Evolutionary conservation across 2,797 vertebrate genomes (phyloP).

Genomic region (Natrix natrix): DNA sequence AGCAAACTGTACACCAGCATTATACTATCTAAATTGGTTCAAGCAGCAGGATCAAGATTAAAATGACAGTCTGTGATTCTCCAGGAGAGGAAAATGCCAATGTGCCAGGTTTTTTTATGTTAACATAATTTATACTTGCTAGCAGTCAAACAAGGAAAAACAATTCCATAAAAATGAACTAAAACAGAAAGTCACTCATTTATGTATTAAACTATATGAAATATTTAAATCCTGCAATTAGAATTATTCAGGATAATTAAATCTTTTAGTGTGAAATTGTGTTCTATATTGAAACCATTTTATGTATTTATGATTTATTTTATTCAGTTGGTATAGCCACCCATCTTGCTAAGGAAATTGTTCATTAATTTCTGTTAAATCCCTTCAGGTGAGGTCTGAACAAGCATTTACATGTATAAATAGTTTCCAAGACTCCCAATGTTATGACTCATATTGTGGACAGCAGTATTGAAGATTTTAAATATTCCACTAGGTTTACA

Average conservation of each 20-base stretch:
- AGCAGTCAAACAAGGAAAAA: not conserved
- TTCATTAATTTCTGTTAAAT: not conserved
- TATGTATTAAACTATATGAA: not conserved
- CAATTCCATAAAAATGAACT: not conserved
- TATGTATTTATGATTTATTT: not conserved
- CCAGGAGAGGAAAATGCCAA: not conserved
- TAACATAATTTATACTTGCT: not conserved
- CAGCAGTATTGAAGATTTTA: not conserved
- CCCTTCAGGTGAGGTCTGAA: not conserved
- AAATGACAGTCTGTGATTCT: not conserved
- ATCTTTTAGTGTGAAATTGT: not conserved
- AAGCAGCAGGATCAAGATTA: not conserved
- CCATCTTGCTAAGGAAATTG: not conserved
- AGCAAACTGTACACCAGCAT: not conserved
- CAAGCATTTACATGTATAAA: not conserved
- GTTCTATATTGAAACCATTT: not conserved
- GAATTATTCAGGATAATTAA: not conserved
- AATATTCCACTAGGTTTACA: not conserved
- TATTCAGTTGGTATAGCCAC: not conserved
- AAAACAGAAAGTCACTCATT: not conserved
- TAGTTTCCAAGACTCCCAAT: not conserved
- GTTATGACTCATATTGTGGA: not conserved
- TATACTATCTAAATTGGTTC: not conserved
- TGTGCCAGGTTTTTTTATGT: not conserved
- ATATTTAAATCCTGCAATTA: not conserved